These are phyloP conservation scores for Drosophila lacertosa DNA, from an alignment of 1,140 invertebrate species.

Conservation along the genomic window DNA sequence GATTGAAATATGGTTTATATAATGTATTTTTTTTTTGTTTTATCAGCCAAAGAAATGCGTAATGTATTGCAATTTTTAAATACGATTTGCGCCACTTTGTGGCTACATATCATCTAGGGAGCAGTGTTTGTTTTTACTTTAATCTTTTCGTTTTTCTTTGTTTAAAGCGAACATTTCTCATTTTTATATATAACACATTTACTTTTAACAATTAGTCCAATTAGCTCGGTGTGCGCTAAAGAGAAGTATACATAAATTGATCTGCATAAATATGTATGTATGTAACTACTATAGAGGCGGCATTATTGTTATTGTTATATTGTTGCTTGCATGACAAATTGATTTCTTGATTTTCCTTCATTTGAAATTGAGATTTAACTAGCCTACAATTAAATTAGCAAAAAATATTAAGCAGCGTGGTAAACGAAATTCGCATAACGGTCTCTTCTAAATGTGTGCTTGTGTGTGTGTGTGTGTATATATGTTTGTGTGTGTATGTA, in stretches of 20 bases:
- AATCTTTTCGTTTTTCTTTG: not conserved
- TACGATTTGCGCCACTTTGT: constrained; percentile 33
- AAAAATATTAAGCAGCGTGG: constrained; percentile 44
- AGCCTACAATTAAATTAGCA: constrained; percentile 76
- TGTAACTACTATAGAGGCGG: constrained; percentile 58
- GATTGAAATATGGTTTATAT: constrained; percentile 28
- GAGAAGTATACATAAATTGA: constrained; percentile 67
- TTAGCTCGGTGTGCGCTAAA: constrained; percentile 42
- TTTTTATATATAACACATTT: constrained; percentile 46
- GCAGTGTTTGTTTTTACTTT: not conserved
- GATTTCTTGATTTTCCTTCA: constrained; percentile 42
- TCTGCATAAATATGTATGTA: constrained; percentile 72
- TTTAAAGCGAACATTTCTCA: constrained; percentile 24
- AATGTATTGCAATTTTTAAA: constrained; percentile 6
- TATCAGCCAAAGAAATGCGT: constrained; percentile 21
- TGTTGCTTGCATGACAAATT: constrained; percentile 62
- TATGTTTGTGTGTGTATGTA: constrained; percentile 1
- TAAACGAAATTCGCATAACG: constrained; percentile 21
- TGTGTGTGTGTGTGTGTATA: constrained; percentile 7
- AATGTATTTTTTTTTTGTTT: not conserved
- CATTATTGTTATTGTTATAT: constrained; percentile 74
- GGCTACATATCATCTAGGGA: constrained; percentile 12
- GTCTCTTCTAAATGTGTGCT: constrained; percentile 10
- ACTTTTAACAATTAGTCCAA: constrained; percentile 63
- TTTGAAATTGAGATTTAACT: constrained; percentile 67